Percentiles rank a stretch among this genome's conserved stretches.
Conservation (phyloP, 2,797 vertebrate genomes). For the Periparus ater region DNA sequence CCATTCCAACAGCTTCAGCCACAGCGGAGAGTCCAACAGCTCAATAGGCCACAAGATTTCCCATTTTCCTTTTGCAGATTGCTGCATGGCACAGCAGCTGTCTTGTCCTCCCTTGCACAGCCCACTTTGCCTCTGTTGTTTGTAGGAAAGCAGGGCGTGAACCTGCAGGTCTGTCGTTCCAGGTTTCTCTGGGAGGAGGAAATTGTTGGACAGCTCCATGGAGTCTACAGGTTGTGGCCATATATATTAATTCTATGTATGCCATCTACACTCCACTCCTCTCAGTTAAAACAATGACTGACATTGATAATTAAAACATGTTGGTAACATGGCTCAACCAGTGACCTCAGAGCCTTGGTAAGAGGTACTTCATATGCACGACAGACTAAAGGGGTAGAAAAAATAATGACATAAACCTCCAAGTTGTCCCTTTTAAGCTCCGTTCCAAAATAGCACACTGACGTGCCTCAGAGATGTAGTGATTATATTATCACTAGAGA, state of each 20-base stretch:
- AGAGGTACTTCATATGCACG: background rate
- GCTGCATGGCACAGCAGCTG: background rate
- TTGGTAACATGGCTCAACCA: background rate
- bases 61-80: background rate
- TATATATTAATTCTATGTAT: background rate
- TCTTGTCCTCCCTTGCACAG: background rate
- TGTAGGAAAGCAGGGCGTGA: fast-evolving
- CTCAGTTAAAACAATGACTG: background rate
- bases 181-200: background rate
- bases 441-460: background rate
- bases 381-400: background rate
- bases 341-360: background rate
- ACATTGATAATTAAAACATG: background rate
- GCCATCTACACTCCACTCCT: background rate
- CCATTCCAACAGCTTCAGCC: background rate
- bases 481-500: slow-evolving; percentile 31
- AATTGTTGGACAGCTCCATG: background rate
- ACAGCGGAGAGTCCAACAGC: background rate
- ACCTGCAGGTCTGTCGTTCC: background rate
- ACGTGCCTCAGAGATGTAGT: background rate
- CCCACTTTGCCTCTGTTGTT: background rate
- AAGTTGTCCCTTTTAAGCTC: background rate
- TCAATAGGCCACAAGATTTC: background rate
- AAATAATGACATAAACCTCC: background rate
- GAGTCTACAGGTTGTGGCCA: background rate